These are phyloP conservation scores for Condylostylus longicornis DNA, from an alignment of 1,140 invertebrate species.

Conservation along the genomic window DNA sequence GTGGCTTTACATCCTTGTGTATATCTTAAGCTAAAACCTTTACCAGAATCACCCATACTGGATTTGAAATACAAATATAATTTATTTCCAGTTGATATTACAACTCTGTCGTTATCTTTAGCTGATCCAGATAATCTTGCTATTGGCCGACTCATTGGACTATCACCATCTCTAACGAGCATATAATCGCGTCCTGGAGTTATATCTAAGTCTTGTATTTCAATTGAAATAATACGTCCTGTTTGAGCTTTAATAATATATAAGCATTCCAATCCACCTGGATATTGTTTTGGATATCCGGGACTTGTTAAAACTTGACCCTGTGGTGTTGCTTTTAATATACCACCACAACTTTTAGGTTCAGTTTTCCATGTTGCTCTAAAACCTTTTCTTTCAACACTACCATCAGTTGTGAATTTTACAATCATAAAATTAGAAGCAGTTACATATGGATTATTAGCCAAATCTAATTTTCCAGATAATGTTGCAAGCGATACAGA, in stretches of 20 bases:
- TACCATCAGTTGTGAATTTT: slow-evolving; percentile 86
- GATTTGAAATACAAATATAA: slow-evolving; percentile 88
- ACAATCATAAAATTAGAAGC: slow-evolving; percentile 97
- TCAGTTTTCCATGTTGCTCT: slow-evolving; percentile 87
- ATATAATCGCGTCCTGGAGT: slow-evolving; percentile 74
- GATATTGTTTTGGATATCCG: slow-evolving; percentile 81
- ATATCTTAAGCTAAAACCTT: slow-evolving; percentile 83
- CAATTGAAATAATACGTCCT: slow-evolving; percentile 73
- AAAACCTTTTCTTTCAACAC: slow-evolving; percentile 88
- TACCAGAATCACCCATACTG: slow-evolving; percentile 68
- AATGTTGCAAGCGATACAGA: slow-evolving; percentile 79
- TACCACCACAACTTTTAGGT: slow-evolving; percentile 75
- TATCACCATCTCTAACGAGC: slow-evolving; percentile 75
- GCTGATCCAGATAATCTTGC: slow-evolving; percentile 64
- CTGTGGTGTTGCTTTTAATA: slow-evolving; percentile 63
- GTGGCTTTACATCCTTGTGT: slow-evolving; percentile 76
- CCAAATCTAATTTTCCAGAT: slow-evolving; percentile 73
- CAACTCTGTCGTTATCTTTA: slow-evolving; percentile 62
- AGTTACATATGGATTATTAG: slow-evolving; percentile 73
- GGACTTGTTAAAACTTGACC: slow-evolving; percentile 73
- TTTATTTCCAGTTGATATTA: slow-evolving; percentile 79
- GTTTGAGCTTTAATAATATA: slow-evolving; percentile 80
- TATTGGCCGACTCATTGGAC: slow-evolving; percentile 67
- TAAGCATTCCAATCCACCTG: slow-evolving; percentile 84
- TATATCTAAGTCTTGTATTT: slow-evolving; percentile 81